These are phyloP conservation scores for Phalera bucephala DNA, from an alignment of 2,888 invertebrate species.

Conservation along the genomic window DNA sequence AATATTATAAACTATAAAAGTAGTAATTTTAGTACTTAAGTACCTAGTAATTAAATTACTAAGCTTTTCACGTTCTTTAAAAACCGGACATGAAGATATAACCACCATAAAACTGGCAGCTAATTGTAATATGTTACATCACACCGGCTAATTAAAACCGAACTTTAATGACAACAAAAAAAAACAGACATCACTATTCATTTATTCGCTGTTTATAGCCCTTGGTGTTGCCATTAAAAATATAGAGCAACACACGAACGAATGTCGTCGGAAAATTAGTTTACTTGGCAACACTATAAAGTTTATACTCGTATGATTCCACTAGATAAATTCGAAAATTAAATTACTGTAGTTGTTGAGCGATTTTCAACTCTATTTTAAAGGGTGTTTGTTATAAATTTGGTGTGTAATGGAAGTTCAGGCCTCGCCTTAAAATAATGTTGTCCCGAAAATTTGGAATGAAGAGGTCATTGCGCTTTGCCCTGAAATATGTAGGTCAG, in stretches of 20 bases:
- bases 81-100: not conserved
- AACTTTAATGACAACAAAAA: conserved; percentile 18
- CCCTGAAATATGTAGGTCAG: conserved; percentile 67
- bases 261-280: conserved; percentile 51
- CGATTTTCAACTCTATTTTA: conserved; percentile 40
- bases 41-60: too few relatives aligned
- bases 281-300: conserved; percentile 70
- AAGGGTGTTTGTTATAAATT: conserved; percentile 37
- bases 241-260: conserved; percentile 33
- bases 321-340: conserved; percentile 79
- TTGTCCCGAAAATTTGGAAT: conserved; percentile 47
- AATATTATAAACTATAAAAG: too few relatives aligned
- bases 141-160: conserved; percentile 18
- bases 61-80: too few relatives aligned
- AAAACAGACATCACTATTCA: conserved; percentile 37
- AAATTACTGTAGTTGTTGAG: conserved; percentile 47
- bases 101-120: conserved; percentile 10
- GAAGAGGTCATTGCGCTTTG: conserved; percentile 59
- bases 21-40: too few relatives aligned
- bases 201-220: conserved; percentile 38
- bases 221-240: conserved; percentile 40
- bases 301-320: conserved; percentile 76
- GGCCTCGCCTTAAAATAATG: conserved; percentile 72
- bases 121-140: conserved; percentile 14
- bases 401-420: conserved; percentile 33